Evolutionary conservation across 1,140 invertebrate species (phyloP).

Genomic region (Neodiprion virginianus): DNA sequence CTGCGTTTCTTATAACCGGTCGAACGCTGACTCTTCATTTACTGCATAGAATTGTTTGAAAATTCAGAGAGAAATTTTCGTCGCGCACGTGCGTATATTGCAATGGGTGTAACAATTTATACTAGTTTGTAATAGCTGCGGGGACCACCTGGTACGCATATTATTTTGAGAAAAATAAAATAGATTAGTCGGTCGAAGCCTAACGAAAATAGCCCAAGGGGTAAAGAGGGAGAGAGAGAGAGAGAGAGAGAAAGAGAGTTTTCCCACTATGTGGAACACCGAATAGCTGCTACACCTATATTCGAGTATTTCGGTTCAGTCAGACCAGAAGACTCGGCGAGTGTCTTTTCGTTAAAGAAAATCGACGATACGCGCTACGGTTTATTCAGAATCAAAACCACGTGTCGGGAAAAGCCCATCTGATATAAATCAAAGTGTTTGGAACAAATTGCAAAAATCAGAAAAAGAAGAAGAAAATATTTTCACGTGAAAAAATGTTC

Average conservation of each 20-base stretch:
- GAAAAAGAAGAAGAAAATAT: not conserved
- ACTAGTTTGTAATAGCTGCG: no score
- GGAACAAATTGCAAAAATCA: not conserved
- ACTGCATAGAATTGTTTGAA: no score
- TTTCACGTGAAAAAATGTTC: no score
- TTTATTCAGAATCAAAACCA: not conserved
- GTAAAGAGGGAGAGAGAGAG: slow-evolving; percentile 8
- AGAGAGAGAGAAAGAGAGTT: slow-evolving; percentile 14
- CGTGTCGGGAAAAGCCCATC: not conserved
- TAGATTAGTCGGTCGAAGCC: slow-evolving; percentile 26
- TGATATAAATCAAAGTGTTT: not conserved
- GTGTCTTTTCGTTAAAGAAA: not conserved
- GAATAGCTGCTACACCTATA: slow-evolving; percentile 5
- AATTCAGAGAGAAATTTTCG: no score
- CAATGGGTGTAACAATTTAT: no score
- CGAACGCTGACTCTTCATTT: no score
- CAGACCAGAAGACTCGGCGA: slow-evolving; percentile 2
- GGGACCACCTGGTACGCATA: not conserved
- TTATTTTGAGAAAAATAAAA: slow-evolving; percentile 23
- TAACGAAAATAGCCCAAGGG: slow-evolving; percentile 32
- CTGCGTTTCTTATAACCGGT: no score
- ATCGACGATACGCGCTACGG: not conserved
- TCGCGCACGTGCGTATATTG: no score
- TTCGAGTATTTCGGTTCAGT: slow-evolving; percentile 3
- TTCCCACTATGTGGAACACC: slow-evolving; percentile 23